Base-by-base conservation (phyloP, 2,888 invertebrate species). In the Temnothorax unifasciatus region DNA sequence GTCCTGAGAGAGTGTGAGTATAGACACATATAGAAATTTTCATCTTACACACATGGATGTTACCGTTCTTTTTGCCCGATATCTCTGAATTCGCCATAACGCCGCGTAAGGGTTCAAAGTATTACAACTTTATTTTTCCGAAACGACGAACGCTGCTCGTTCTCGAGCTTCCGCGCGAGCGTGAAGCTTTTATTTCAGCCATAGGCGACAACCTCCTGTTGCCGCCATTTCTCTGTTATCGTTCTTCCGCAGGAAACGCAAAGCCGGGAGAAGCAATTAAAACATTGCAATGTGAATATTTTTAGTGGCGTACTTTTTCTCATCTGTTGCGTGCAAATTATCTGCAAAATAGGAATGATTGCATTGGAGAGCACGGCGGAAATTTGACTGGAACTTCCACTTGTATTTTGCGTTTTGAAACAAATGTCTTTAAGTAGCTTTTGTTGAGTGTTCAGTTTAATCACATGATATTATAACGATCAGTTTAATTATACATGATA, bases 201-300 rank as follows among this genome's bases (percentile, higher is more conserved):
- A 15, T 52, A 54, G 52, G 52, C 52, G 76, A 77, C 66, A 77
- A 66, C 52, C 66, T 52, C 66, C 64, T 66, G 66, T 77, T 77
- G 66, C 66, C 66, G 54, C 52, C 13, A 9, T 71, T 54, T 5
- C 15, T 64, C 13, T 54, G 71, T 71, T 68, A 68, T 68, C 66
- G 66, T 68, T 68, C 59, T 47, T 75, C 61, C 21, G n/a, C 34
- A 61, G 47, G 21, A 44, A 61, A 61, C 34, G 25, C 25, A 54
- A 9, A 66, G 41, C 13, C 21, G 25, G 66, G 34, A 41, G 34
- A 41, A 77, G 41, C 76, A 77, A 77, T 77, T 77, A 77, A 77
- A 77, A 77, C 66, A 66, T 77, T 64, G 52, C 64, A 76, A 64
- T 38, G 52, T 66, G 52, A 77, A 77, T 66, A 77, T 77, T 77